Conservation (phyloP, 2,113 vertebrate species). For the Calyptommatus sinebrachiatus region DNA sequence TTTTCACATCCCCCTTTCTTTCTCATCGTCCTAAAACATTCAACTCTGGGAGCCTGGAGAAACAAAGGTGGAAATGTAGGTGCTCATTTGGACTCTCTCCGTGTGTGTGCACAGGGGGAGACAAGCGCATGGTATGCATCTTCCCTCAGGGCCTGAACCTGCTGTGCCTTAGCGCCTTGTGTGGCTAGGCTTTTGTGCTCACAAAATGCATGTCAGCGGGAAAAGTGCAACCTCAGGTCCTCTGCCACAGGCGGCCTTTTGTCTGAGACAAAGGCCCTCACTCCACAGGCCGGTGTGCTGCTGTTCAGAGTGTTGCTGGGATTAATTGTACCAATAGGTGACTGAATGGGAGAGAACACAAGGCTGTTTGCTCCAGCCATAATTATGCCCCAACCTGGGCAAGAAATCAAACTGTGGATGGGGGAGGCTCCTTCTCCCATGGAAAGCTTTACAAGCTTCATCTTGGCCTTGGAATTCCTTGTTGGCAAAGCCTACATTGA, state of each 20-base stretch:
- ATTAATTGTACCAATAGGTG: constrained; percentile 74
- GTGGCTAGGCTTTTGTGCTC: constrained; percentile 63
- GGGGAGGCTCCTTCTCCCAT: constrained; percentile 37
- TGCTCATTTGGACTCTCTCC: neutral
- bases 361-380: constrained; percentile 37
- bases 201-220: constrained; percentile 64
- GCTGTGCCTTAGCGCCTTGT: constrained; percentile 20
- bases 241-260: constrained; percentile 71
- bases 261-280: constrained; percentile 69
- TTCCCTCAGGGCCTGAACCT: constrained; percentile 24
- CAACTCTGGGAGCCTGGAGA: neutral
- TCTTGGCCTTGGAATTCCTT: neutral
- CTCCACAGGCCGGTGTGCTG: constrained; percentile 70
- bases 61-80: neutral
- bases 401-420: constrained; percentile 42
- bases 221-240: constrained; percentile 71
- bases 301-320: constrained; percentile 53
- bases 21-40: neutral
- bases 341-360: constrained; percentile 55
- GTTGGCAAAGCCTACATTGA: no score
- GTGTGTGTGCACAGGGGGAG: neutral
- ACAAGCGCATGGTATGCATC: neutral
- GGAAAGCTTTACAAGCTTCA: constrained; percentile 35
- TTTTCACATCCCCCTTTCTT: neutral
- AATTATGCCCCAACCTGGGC: constrained; percentile 42